These are phyloP conservation scores for Parochlus steinenii DNA, from an alignment of 2,888 invertebrate species.

Conservation along the genomic window DNA sequence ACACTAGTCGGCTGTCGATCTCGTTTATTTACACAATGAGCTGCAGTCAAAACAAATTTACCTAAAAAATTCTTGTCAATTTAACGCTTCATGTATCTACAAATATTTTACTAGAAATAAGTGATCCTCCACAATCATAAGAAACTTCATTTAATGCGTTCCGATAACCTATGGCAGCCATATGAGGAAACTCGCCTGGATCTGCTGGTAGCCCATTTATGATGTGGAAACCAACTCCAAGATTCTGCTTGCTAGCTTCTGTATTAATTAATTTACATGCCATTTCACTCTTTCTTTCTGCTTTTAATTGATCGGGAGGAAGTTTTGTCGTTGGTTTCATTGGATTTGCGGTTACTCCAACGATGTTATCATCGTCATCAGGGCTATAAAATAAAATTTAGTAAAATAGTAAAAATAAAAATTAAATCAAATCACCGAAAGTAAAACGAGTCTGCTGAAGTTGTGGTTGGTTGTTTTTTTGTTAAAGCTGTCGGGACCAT, in stretches of 20 bases:
- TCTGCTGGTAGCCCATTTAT: background rate
- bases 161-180: constrained; percentile 1
- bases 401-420: background rate
- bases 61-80: background rate
- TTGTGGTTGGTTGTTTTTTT: too few species aligned
- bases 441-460: too few species aligned
- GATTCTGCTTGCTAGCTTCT: too few species aligned
- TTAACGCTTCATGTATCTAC: background rate
- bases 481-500: too few species aligned
- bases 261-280: constrained; percentile 7
- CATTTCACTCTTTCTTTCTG: constrained; percentile 1
- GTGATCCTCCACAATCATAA: constrained; percentile 9
- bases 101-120: background rate
- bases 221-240: constrained; percentile 2
- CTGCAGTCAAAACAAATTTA: constrained; percentile 11
- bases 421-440: background rate
- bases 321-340: too few species aligned
- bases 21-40: constrained; percentile 1
- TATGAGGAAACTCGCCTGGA: constrained; percentile 10
- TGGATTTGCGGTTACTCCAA: too few species aligned
- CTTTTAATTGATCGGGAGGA: too few species aligned
- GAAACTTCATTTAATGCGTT: background rate
- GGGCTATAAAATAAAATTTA: background rate
- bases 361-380: background rate
- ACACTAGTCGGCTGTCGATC: too few species aligned